Base-by-base conservation (phyloP, 2,797 vertebrate genomes). In the Meriones psammophilus region DNA sequence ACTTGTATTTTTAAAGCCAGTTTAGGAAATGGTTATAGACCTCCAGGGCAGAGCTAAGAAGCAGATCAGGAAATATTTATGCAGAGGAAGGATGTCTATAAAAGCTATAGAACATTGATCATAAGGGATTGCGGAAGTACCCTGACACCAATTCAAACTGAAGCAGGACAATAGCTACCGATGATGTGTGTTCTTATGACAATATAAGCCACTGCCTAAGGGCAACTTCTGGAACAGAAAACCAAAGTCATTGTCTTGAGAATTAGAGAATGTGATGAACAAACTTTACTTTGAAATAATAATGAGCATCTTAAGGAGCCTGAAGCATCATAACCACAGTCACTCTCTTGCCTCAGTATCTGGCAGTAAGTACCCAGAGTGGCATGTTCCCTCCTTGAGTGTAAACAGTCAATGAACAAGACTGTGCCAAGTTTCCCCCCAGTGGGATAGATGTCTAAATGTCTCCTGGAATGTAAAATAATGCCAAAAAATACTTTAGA, bases 31-130 rank as follows among this genome's bases (percentile, higher is more conserved):
- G 78, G 0, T 77, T 97, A 88, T 95, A 96, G 92, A 79, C 56
- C 68, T 87, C 92, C 36, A 97, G 94, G 81, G 60, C 1, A 83
- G 62, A 95, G 89, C 80, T 86, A 17, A 42, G 79, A 95, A 74
- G 64, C 85, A 96, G 24, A 94, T 71, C 79, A 96, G 89, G 73
- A 94, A 97, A 97, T 97, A 97, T 97, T 97, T 97, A 97, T 97
- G 94, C 66, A 97, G 84, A 80, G 8, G 83, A 97, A 78, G 30
- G 58, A 95, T 77, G 22, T 17, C 87, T 93, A 12, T 96, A 88
- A 94, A 87, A 95, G 77, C 92, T 78, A 56, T 87, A 88, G 93
- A 79, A 96, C 92, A 86, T 92, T 97, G 97, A 89, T 94, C 36
- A 88, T 26, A 62, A 94, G 94, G 92, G 85, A 97, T 7, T 96